Percentiles rank a stretch among this genome's conserved stretches.
These are phyloP conservation scores for Strigops habroptila DNA, from an alignment of 2,113 vertebrate genomes.

Conservation along the genomic window DNA sequence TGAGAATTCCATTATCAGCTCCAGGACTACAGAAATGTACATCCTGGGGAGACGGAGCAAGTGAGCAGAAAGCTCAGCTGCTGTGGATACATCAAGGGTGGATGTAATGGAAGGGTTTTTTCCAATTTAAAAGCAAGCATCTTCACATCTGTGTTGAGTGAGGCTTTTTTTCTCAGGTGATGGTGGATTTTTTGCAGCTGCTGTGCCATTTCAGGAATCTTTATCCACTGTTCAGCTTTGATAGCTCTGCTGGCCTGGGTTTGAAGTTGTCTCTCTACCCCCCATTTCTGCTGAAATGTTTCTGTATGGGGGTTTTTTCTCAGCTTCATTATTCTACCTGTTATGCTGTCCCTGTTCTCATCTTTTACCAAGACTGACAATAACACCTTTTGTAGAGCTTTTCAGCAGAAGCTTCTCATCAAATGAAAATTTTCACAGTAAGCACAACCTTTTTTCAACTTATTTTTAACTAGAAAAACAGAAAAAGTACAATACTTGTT, in stretches of 20 bases:
- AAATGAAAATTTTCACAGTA: not conserved
- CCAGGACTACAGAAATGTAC: not conserved
- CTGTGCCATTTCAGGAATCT: not conserved
- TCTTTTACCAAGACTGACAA: not conserved
- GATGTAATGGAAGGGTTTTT: not conserved
- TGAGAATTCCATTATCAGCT: not conserved
- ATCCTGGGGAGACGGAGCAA: not conserved
- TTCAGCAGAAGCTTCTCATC: not conserved
- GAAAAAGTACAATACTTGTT: not conserved
- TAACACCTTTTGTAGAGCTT: not conserved
- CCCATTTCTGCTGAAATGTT: not conserved
- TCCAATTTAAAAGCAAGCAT: not conserved
- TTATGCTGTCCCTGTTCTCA: not conserved
- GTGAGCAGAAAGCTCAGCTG: not conserved
- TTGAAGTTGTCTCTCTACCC: not conserved
- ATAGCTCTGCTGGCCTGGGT: not conserved
- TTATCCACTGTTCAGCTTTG: not conserved
- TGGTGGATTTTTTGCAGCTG: conserved; percentile 30
- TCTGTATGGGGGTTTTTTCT: not conserved
- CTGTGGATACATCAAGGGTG: not conserved
- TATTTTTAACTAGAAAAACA: not conserved
- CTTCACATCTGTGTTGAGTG: not conserved
- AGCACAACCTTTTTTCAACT: not conserved
- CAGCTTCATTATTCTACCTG: not conserved
- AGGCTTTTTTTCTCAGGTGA: not conserved